These are phyloP conservation scores for Trogon melanurus DNA, from an alignment of 2,113 vertebrate species.

Conservation along the genomic window DNA sequence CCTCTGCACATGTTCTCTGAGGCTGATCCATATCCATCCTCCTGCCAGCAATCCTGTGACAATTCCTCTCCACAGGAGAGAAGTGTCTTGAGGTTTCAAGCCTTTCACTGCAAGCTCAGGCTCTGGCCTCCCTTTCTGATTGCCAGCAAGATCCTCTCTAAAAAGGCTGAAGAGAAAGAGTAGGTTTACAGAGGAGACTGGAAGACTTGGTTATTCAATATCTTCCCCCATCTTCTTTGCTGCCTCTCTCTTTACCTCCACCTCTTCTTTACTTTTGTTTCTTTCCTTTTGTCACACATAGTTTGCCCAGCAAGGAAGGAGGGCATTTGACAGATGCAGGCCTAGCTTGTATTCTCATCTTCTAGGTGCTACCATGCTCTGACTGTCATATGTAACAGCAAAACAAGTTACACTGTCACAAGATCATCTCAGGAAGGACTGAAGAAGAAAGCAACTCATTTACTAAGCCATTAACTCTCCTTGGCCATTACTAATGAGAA, in stretches of 20 bases:
- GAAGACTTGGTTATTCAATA: not conserved
- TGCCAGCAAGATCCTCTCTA: not conserved
- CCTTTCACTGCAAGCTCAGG: not conserved
- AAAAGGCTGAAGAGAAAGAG: not conserved
- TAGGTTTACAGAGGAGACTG: not conserved
- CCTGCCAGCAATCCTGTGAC: not conserved
- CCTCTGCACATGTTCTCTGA: not conserved
- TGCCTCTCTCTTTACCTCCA: not conserved
- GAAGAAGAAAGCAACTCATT: not conserved
- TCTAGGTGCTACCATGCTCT: not conserved
- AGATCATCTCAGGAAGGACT: not conserved
- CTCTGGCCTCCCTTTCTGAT: not conserved
- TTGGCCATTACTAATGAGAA: not conserved
- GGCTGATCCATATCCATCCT: not conserved
- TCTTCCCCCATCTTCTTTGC: not conserved
- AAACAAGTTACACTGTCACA: not conserved
- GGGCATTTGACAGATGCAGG: not conserved
- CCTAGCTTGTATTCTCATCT: not conserved
- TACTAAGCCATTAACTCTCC: not conserved
- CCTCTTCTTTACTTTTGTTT: not conserved
- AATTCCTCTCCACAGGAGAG: not conserved
- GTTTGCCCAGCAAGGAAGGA: not conserved
- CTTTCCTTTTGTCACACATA: not conserved
- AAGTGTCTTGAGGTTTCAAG: not conserved
- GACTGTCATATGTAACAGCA: accelerated